Conservation (phyloP, 2,888 invertebrate species). For the Cristatella mucedo region DNA sequence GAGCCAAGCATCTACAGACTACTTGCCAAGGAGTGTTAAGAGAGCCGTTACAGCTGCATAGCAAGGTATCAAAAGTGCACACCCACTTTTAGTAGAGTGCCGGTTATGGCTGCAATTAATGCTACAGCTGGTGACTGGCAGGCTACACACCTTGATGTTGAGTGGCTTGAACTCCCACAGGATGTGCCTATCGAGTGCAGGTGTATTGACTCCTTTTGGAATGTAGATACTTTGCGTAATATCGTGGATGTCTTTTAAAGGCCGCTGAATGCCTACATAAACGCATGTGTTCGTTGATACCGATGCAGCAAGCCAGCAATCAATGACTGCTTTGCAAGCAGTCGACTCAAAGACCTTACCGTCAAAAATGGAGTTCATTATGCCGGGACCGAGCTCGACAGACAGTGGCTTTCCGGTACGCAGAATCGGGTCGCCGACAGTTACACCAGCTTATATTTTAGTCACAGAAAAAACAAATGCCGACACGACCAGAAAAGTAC, state of each 20-base stretch:
- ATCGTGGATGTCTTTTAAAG: constrained; percentile 81
- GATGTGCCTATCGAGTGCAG: constrained; percentile 61
- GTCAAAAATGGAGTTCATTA: constrained; percentile 97
- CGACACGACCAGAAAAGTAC: too few species aligned
- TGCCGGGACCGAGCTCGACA: constrained; percentile 95
- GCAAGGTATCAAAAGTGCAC: too few species aligned
- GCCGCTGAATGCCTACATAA: constrained; percentile 86
- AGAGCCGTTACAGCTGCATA: too few species aligned
- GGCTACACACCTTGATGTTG: constrained; percentile 12
- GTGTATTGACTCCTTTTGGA: constrained; percentile 92
- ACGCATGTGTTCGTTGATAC: too few species aligned
- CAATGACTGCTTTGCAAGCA: too few species aligned
- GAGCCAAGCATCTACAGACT: too few species aligned
- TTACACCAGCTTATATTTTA: constrained; percentile 95
- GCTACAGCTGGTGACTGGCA: too few species aligned
- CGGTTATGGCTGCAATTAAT: too few species aligned
- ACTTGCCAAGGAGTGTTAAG: too few species aligned
- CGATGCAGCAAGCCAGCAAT: too few species aligned
- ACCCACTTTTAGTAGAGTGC: too few species aligned
- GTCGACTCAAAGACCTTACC: constrained; percentile 47
- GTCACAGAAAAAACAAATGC: too few species aligned
- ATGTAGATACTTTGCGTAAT: constrained; percentile 93
- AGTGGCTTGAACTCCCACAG: constrained; percentile 81
- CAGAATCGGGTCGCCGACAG: constrained; percentile 95
- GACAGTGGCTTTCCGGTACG: constrained; percentile 96